Percentiles rank a stretch among this genome's conserved stretches.
Conservation (phyloP, 2,888 invertebrate species). For the Clivina fossor region DNA sequence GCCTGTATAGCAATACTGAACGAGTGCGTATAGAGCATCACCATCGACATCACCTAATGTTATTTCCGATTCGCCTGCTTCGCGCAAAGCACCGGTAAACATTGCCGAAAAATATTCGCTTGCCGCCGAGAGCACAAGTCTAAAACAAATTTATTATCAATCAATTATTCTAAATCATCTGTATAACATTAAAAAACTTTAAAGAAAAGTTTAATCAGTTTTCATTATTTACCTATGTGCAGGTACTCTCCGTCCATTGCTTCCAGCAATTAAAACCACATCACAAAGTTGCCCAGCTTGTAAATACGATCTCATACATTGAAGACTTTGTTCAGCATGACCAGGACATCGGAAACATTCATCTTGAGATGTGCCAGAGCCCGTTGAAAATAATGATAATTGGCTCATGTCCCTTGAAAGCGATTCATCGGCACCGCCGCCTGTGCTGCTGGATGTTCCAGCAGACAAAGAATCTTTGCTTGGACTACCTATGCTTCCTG, state of each 20-base stretch:
- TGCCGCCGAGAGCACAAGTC: constrained; percentile 85
- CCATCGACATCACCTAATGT: constrained; percentile 83
- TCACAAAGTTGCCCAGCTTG: constrained; percentile 84
- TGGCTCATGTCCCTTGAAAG: constrained; percentile 69
- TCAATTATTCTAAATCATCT: background rate
- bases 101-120: constrained; percentile 95
- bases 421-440: constrained; percentile 55
- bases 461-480: constrained; percentile 48
- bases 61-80: constrained; percentile 81
- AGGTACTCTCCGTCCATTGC: constrained; percentile 59
- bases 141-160: constrained; percentile 46
- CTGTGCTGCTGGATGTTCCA: constrained; percentile 46
- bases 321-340: constrained; percentile 80
- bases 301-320: constrained; percentile 80
- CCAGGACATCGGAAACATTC: constrained; percentile 75
- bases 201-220: background rate
- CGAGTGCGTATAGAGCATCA: constrained; percentile 79
- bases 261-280: constrained; percentile 80
- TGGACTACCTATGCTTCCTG: constrained; percentile 46
- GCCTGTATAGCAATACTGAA: constrained; percentile 92
- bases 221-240: constrained; percentile 49
- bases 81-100: constrained; percentile 87
- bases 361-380: constrained; percentile 65
- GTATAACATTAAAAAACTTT: background rate
- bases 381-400: constrained; percentile 64